phyloP scores from a whole-genome alignment of 2,888 invertebrate genomes.

The Lithophane socia region DNA sequence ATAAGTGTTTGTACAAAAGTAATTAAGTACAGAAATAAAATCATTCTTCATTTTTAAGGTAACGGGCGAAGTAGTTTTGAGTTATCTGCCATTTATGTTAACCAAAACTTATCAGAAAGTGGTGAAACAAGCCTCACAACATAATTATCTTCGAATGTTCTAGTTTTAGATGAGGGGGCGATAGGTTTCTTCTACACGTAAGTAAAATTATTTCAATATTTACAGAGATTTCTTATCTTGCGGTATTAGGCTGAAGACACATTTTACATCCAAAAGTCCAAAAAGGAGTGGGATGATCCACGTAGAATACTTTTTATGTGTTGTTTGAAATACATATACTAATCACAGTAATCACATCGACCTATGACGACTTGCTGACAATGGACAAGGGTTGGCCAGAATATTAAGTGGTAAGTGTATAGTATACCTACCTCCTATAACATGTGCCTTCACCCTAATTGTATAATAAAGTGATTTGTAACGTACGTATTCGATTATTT shows the following conservation, averaged over 20 bases:
- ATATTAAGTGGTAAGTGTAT: not conserved
- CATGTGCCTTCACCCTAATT: slow-evolving; percentile 5
- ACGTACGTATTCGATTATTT: slow-evolving; percentile 19
- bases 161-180: slow-evolving; percentile 22
- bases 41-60: not conserved
- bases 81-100: not conserved
- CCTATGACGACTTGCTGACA: not conserved
- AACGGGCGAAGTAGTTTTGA: not conserved
- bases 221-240: slow-evolving; percentile 35
- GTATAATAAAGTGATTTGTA: not conserved
- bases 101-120: not conserved
- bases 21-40: not conserved
- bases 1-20: not conserved
- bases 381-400: not conserved
- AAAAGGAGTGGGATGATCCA: not conserved
- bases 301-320: not conserved
- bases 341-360: not conserved
- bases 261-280: no score
- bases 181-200: slow-evolving; percentile 18
- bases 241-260: not conserved
- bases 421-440: not conserved
- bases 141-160: slow-evolving; percentile 17
- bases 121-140: not conserved
- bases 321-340: not conserved
- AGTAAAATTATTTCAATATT: slow-evolving; percentile 30